Percentiles rank a stretch among this genome's conserved stretches.
phyloP scores from a whole-genome alignment of 2,888 invertebrate genomes.

The Alcis repandata region DNA sequence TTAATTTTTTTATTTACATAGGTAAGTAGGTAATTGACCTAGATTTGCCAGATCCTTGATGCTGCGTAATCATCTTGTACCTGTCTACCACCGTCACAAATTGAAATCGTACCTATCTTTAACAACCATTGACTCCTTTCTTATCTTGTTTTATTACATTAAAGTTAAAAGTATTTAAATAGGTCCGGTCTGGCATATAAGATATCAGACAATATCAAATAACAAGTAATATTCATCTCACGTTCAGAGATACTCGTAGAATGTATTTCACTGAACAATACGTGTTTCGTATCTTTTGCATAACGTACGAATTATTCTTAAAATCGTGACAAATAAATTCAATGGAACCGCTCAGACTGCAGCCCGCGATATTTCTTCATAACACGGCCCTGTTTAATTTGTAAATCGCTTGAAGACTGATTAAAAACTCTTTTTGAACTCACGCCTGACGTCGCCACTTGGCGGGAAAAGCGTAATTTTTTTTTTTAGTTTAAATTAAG shows the following conservation, averaged over 20 bases:
- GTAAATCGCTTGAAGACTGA: conserved; percentile 86
- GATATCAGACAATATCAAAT: not conserved
- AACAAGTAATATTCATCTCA: not conserved
- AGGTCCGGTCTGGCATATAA: not conserved
- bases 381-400: conserved; percentile 85
- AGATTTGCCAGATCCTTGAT: not conserved
- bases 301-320: not conserved
- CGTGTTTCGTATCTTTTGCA: conserved; percentile 2
- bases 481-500: conserved; percentile 37
- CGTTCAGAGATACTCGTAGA: not conserved
- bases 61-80: not conserved
- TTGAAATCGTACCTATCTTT: conserved; percentile 1
- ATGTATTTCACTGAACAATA: not conserved
- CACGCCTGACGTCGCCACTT: conserved; percentile 61
- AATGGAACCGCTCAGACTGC: conserved; percentile 63
- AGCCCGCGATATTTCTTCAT: conserved; percentile 82
- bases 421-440: conserved; percentile 85
- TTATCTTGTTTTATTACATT: conserved; percentile 4
- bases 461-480: conserved; percentile 29
- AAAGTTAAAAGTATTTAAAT: not conserved
- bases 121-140: conserved; percentile 4
- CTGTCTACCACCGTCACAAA: not conserved
- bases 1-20: not conserved
- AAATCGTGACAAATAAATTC: not conserved
- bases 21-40: not conserved